A percentile compares a stretch with the other conserved stretches of the same genome.
phyloP scores from a whole-genome alignment of 2,113 vertebrate genomes.

The Sus scrofa region DNA sequence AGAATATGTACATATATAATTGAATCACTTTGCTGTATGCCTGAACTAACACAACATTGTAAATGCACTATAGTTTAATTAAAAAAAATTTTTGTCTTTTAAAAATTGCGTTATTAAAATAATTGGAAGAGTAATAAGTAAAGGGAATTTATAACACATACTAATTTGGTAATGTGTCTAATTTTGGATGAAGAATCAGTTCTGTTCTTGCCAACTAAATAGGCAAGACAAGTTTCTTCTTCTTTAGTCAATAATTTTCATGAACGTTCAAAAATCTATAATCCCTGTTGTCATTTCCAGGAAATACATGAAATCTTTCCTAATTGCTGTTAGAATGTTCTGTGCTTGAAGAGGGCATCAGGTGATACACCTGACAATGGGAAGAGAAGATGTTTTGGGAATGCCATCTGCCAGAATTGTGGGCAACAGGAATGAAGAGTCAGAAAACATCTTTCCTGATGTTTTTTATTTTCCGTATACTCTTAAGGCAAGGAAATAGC shows the following conservation, averaged over 20 bases:
- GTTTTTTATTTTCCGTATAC: constrained; percentile 53
- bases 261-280: constrained; percentile 61
- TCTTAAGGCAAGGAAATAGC: constrained; percentile 66
- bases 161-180: constrained; percentile 21
- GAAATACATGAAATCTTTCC: constrained; percentile 65
- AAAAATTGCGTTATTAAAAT: constrained; percentile 21
- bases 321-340: constrained; percentile 68
- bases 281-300: constrained; percentile 69
- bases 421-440: constrained; percentile 66
- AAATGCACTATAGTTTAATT: neutral
- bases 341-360: constrained; percentile 70
- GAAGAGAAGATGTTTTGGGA: constrained; percentile 64
- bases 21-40: neutral
- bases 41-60: neutral
- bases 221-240: constrained; percentile 54
- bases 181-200: constrained; percentile 58
- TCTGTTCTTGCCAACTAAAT: constrained; percentile 37
- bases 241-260: constrained; percentile 51
- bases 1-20: neutral
- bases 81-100: neutral
- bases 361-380: constrained; percentile 64
- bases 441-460: constrained; percentile 67
- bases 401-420: constrained; percentile 67
- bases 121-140: neutral
- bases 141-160: neutral